Conservation (phyloP, 2,113 vertebrate species). For the Myanophis thanlyinensis region DNA sequence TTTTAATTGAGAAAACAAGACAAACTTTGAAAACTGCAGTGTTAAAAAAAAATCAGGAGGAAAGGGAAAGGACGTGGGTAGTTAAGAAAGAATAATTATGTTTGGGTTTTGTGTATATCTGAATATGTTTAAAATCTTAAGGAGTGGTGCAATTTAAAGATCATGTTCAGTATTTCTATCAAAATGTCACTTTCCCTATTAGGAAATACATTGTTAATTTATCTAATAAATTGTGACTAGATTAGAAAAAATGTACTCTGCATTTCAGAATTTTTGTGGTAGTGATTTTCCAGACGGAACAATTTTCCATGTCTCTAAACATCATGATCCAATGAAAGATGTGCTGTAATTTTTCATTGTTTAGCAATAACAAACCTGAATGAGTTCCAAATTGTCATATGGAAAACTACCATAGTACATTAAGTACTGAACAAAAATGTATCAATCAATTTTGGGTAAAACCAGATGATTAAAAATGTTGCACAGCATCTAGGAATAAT, state of each 20-base stretch:
- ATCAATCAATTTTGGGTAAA: background rate
- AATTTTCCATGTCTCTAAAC: background rate
- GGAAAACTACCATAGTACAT: background rate
- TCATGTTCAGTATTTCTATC: background rate
- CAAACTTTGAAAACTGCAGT: background rate
- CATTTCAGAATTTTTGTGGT: background rate
- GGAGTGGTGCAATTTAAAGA: background rate
- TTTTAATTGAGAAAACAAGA: background rate
- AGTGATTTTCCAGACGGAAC: background rate
- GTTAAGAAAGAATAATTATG: background rate
- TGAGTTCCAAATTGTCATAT: background rate
- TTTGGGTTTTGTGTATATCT: background rate
- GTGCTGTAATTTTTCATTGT: background rate
- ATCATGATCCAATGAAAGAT: background rate
- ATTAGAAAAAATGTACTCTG: background rate
- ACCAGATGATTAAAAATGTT: slow-evolving; percentile 9
- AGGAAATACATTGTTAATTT: background rate
- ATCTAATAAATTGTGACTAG: background rate
- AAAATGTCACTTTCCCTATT: background rate
- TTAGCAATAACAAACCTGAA: background rate
- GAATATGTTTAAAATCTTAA: background rate
- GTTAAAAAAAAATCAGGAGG: background rate
- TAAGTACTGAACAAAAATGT: background rate
- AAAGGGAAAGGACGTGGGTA: background rate
- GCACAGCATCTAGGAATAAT: slow-evolving; percentile 18